A percentile compares a stretch with the other conserved stretches of the same genome.
Evolutionary conservation across 2,797 vertebrate species (phyloP).

Genomic region (Thaleichthys pacificus): DNA sequence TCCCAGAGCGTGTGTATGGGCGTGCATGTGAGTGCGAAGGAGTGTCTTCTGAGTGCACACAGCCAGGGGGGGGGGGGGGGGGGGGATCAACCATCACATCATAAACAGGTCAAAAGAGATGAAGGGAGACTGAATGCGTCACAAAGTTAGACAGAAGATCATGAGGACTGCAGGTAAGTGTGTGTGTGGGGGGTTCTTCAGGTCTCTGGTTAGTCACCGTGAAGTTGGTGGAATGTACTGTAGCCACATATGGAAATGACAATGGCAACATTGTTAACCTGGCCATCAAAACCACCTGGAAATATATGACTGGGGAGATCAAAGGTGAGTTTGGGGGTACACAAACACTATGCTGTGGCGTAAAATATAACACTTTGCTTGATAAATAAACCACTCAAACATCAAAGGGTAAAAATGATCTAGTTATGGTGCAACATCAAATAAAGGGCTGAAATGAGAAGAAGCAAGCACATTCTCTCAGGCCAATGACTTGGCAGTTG

Average conservation of each 20-base stretch:
- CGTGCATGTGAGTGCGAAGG: background rate
- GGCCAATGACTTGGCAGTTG: conserved; percentile 7
- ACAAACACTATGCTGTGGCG: background rate
- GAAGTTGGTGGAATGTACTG: background rate
- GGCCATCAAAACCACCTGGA: conserved; percentile 25
- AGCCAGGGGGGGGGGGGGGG: conserved; percentile 9
- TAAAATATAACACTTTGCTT: background rate
- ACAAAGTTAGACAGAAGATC: background rate
- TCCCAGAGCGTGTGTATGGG: conserved; percentile 10
- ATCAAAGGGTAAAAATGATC: background rate
- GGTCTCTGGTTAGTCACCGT: conserved; percentile 18
- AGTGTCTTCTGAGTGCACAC: conserved; percentile 4
- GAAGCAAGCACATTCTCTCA: background rate
- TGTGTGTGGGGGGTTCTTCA: background rate
- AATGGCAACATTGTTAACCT: conserved; percentile 16
- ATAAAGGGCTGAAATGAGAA: background rate
- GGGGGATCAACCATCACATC: background rate
- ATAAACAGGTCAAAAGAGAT: background rate
- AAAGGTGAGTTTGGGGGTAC: background rate
- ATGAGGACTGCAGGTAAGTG: background rate
- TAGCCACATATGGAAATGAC: conserved; percentile 19
- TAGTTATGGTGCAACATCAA: background rate
- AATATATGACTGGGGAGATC: conserved; percentile 49
- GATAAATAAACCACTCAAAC: background rate
- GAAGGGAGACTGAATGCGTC: background rate